These are phyloP conservation scores for Sebastes vulpes DNA, from an alignment of 2,797 vertebrate genomes.

Conservation along the genomic window DNA sequence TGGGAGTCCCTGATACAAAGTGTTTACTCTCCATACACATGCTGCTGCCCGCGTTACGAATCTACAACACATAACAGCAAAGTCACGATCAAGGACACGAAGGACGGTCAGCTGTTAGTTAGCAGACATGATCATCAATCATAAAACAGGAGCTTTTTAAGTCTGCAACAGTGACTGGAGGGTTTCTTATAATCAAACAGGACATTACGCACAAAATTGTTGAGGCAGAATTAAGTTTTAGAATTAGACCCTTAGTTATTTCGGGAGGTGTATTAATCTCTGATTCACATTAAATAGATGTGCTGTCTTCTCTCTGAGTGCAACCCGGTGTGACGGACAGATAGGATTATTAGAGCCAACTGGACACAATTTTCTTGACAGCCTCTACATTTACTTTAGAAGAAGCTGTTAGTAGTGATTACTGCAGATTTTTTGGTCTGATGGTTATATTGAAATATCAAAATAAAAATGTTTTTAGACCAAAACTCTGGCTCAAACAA, in stretches of 20 bases:
- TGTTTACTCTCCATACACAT: slow-evolving; percentile 94
- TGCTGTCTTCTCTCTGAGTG: background rate
- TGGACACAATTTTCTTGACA: background rate
- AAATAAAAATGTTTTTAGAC: background rate
- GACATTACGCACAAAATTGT: background rate
- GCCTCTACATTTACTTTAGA: slow-evolving; percentile 4
- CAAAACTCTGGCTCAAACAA: background rate
- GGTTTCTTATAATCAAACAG: background rate
- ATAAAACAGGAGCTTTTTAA: background rate
- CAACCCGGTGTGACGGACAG: background rate
- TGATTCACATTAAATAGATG: background rate
- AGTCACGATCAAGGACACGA: background rate
- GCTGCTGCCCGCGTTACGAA: slow-evolving; percentile 88
- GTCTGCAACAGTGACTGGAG: background rate
- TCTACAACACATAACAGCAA: slow-evolving; percentile 71
- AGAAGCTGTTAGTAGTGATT: background rate
- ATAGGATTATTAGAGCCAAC: background rate
- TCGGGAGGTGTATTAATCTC: background rate
- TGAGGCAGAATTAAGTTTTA: background rate
- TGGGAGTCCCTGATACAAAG: slow-evolving; percentile 88
- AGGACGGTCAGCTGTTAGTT: background rate
- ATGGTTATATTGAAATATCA: background rate
- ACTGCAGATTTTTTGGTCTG: background rate
- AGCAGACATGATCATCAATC: background rate
- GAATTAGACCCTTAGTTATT: background rate